Evolutionary conservation across 2,113 vertebrate genomes (phyloP), one percentile per base, ranked within the genome.

Genomic region (Elephantulus edwardii): DNA sequence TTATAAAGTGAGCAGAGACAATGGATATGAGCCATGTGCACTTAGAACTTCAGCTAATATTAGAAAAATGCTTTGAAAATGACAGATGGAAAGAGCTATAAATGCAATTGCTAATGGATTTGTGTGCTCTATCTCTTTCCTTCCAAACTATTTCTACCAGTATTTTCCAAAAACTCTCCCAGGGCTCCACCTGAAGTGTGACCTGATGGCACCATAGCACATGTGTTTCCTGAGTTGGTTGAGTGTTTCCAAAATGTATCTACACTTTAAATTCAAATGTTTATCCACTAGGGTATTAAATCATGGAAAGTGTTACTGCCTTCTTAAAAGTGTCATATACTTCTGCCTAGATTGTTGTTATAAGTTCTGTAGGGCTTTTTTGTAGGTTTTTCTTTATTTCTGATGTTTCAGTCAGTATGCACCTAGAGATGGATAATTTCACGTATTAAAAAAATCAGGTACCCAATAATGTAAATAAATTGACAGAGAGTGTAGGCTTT

Each of bases 201-300:
- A 95, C 93, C 95, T 54, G 86, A 83, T 91, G 75, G 52, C 91
- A 90, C 77, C 8, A 44, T 24, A 86, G 54, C 83, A 95, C 93
- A 96, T 95, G 95, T 96, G 95, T 93, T 96, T 96, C 95, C 95
- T 95, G 94, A 96, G 71, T 92, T 82, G 50, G 83, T n/a, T 87
- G 82, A 89, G 64, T 91, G 48, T 95, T 95, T 95, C 93, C 88
- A 77, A 92, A 88, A 85, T 81, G 77, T 80, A 92, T 52, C 91
- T 77, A 60, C 50, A 42, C 85, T 88, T 93, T 80, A 80, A 77
- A 92, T 90, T 90, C 85, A 91, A 91, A 86, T 91, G 88, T 94
- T 95, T 93, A 88, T 79, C 88, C 77, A 48, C 79, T 10, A 40
- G 38, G n/a, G 38, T 52, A 84, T 92, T 89, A 92, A 95, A 86